A percentile compares a stretch with the other conserved stretches of the same genome.
phyloP scores from a whole-genome alignment of 2,888 invertebrate genomes.

The Steinernema scapterisci region DNA sequence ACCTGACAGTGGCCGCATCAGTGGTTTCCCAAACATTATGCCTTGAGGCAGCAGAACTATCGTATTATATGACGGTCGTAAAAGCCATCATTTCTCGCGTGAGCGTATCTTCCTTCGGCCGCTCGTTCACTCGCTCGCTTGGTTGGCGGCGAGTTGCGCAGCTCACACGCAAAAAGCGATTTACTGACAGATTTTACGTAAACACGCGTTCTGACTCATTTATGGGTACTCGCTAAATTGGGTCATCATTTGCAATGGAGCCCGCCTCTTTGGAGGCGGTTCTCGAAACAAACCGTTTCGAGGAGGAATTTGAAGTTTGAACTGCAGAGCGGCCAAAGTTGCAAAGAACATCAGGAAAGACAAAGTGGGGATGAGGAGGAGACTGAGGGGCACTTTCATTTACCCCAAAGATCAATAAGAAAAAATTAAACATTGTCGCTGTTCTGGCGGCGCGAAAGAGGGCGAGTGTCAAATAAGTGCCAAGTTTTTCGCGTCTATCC shows the following conservation, averaged over 20 bases:
- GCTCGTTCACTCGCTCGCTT: not conserved
- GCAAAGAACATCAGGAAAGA: not conserved
- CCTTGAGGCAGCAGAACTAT: slow-evolving; percentile 20
- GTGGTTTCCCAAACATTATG: slow-evolving; percentile 29
- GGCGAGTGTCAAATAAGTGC: slow-evolving; percentile 27
- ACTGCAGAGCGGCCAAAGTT: not conserved
- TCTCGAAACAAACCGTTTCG: not conserved
- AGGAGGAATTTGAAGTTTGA: not conserved
- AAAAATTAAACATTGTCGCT: slow-evolving; percentile 31
- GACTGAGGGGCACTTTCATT: slow-evolving; percentile 20
- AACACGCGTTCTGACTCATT: slow-evolving; percentile 33
- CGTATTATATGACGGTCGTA: slow-evolving; percentile 31
- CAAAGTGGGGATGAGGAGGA: not conserved
- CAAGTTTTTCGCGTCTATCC: slow-evolving; percentile 16
- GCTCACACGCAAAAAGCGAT: slow-evolving; percentile 26
- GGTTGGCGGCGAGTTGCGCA: slow-evolving; percentile 28
- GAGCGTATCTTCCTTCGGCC: not conserved
- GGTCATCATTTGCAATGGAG: not conserved
- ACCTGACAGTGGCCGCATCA: slow-evolving; percentile 18
- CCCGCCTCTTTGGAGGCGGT: slow-evolving; percentile 10
- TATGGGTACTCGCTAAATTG: not conserved
- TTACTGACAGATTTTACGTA: slow-evolving; percentile 27
- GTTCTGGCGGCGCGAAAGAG: not conserved
- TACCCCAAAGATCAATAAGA: slow-evolving; percentile 30
- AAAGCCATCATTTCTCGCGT: slow-evolving; percentile 22